Conservation (phyloP, 1,140 invertebrate species). For the Atta colombica region DNA sequence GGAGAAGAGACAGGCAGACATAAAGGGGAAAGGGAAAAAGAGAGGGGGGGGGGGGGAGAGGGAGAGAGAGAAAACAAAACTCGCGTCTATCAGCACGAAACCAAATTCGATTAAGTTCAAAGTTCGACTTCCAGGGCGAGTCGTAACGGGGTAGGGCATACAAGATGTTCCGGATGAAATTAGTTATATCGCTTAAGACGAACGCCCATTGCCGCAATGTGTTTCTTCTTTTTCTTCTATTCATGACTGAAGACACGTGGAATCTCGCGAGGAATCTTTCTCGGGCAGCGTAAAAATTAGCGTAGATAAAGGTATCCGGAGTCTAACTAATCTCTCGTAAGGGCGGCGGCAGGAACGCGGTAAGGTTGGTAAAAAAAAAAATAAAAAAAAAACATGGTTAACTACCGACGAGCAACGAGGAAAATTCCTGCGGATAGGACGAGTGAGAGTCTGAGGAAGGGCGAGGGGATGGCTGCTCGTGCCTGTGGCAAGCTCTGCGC, state of each 20-base stretch:
- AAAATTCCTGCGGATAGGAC: conserved; percentile 57
- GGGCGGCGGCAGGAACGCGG: conserved; percentile 26
- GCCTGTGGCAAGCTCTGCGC: conserved; percentile 45
- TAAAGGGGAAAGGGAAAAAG: background rate
- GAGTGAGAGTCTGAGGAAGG: conserved; percentile 35
- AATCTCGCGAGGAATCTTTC: conserved; percentile 58
- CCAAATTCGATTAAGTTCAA: conserved; percentile 55
- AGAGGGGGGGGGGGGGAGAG: no score
- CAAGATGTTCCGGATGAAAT: conserved; percentile 24
- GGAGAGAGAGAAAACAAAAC: conserved; percentile 50
- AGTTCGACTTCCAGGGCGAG: conserved; percentile 32
- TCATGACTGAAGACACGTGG: conserved; percentile 40
- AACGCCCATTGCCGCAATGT: background rate
- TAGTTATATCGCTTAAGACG: conserved; percentile 49
- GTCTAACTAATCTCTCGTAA: conserved; percentile 39
- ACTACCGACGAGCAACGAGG: conserved; percentile 60
- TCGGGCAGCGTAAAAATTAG: conserved; percentile 45
- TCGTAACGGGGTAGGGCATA: background rate
- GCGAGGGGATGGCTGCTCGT: conserved; percentile 18
- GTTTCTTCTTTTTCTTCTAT: background rate
- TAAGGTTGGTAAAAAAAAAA: conserved; percentile 37
- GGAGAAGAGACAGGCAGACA: background rate
- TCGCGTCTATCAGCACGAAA: conserved; percentile 44
- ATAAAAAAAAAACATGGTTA: conserved; percentile 7
- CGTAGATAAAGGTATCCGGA: conserved; percentile 55